Percentiles rank a stretch among this genome's conserved stretches.
phyloP scores from a whole-genome alignment of 2,888 invertebrate genomes.

The Adela reaumurella region DNA sequence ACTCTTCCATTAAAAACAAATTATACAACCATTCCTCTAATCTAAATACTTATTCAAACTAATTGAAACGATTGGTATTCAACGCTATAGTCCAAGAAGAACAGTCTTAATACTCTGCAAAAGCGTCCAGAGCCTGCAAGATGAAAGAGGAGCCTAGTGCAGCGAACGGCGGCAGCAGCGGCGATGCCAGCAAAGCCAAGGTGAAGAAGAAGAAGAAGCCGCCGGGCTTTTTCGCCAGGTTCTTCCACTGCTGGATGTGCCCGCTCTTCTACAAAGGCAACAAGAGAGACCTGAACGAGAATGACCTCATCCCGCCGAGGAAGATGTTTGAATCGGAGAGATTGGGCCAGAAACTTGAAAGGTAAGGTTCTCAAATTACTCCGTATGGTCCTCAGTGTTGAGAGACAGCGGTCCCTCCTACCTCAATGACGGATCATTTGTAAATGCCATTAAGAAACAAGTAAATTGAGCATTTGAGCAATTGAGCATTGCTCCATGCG shows the following conservation, averaged over 20 bases:
- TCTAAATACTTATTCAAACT: background rate
- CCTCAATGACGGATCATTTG: too few species aligned
- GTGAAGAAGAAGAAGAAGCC: constrained; percentile 21
- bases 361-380: too few species aligned
- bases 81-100: constrained; percentile 3
- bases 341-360: constrained; percentile 59
- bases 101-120: constrained; percentile 2
- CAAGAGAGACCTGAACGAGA: constrained; percentile 57
- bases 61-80: constrained; percentile 2
- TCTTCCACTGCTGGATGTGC: constrained; percentile 47
- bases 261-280: constrained; percentile 52
- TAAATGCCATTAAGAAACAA: too few species aligned
- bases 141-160: constrained; percentile 2
- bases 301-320: constrained; percentile 64
- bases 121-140: constrained; percentile 1
- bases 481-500: background rate
- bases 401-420: too few species aligned
- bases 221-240: constrained; percentile 32
- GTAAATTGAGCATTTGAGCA: background rate
- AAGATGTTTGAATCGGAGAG: constrained; percentile 57
- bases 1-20: too few species aligned
- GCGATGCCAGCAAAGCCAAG: constrained; percentile 12
- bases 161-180: constrained; percentile 9
- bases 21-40: background rate
- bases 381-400: too few species aligned